These are phyloP conservation scores for Sebastes vulpes DNA, from an alignment of 2,797 vertebrate species.

Conservation along the genomic window DNA sequence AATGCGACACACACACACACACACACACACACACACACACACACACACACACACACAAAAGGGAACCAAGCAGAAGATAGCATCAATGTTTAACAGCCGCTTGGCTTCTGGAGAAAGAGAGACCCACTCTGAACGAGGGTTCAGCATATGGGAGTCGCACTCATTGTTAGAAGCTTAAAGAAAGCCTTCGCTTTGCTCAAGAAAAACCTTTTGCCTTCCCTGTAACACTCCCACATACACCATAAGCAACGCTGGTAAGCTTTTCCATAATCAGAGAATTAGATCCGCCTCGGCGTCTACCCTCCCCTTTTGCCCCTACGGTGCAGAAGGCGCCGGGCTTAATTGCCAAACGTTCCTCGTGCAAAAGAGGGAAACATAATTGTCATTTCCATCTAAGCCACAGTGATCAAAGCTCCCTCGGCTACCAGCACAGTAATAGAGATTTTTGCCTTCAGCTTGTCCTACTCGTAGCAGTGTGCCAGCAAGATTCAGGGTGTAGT, in stretches of 20 bases:
- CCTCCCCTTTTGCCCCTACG: constrained; percentile 65
- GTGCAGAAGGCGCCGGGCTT: constrained; percentile 64
- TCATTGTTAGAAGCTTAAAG: constrained; percentile 79
- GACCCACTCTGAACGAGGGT: constrained; percentile 50
- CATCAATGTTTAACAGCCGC: constrained; percentile 79
- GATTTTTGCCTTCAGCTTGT: constrained; percentile 72
- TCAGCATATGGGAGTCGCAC: constrained; percentile 64
- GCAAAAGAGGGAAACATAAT: constrained; percentile 78
- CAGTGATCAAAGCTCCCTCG: constrained; percentile 81
- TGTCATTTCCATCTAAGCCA: constrained; percentile 81
- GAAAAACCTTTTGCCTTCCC: constrained; percentile 53
- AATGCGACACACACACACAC: constrained; percentile 42
- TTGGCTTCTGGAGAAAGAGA: constrained; percentile 65
- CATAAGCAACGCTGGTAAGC: constrained; percentile 58
- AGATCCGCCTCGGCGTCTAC: constrained; percentile 69
- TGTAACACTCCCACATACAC: constrained; percentile 69
- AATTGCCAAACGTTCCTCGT: constrained; percentile 80
- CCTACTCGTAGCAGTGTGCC: constrained; percentile 57
- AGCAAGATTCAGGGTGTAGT: constrained; percentile 49
- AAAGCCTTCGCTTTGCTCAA: constrained; percentile 65
- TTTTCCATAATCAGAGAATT: constrained; percentile 76
- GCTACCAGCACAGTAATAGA: constrained; percentile 72
- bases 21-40: constrained; percentile 41
- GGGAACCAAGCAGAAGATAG: constrained; percentile 65
- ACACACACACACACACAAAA: constrained; percentile 32